Evolutionary conservation across 2,113 vertebrate genomes (phyloP).

Genomic region (Oryctolagus cuniculus): mOryCun1.1 NC_091437.1:19400001-19400500

Average conservation of each 20-base stretch:
- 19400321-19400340: conserved; percentile 7
- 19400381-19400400: conserved; percentile 14
- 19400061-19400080: conserved; percentile 60
- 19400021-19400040: conserved; percentile 66
- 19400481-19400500: background rate
- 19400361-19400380: background rate
- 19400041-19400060: conserved; percentile 68
- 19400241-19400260: background rate
- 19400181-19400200: background rate
- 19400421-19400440: background rate
- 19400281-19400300: background rate
- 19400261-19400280: background rate
- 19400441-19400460: background rate
- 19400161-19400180: conserved; percentile 66
- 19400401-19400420: background rate
- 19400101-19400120: conserved; percentile 43
- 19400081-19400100: conserved; percentile 52
- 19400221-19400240: background rate
- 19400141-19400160: conserved; percentile 52
- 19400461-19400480: background rate
- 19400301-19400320: background rate
- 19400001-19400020: conserved; percentile 53
- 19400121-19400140: background rate
- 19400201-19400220: background rate
- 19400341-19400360: background rate